Conservation (phyloP, 2,113 vertebrate genomes). For the Sander vitreus region DNA sequence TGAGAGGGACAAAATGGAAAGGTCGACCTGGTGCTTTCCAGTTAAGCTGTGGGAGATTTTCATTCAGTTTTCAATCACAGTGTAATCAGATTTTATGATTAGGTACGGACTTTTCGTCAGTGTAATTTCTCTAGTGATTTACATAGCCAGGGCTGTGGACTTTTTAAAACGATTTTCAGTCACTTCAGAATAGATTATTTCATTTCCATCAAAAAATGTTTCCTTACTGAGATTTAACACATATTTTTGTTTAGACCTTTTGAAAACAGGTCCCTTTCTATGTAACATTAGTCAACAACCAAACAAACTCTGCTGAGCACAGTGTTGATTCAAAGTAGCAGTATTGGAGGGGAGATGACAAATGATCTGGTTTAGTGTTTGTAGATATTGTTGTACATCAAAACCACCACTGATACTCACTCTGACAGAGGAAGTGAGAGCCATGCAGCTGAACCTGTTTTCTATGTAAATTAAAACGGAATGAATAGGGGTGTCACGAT, state of each 20-base stretch:
- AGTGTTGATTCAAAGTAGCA: not conserved
- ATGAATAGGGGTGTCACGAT: no score
- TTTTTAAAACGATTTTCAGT: conserved; percentile 30
- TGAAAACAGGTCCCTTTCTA: not conserved
- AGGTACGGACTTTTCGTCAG: conserved; percentile 64
- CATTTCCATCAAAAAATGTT: not conserved
- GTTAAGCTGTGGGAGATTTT: conserved; percentile 68
- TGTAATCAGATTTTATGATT: conserved; percentile 77
- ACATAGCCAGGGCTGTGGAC: conserved; percentile 21
- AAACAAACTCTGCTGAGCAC: not conserved
- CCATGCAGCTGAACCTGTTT: no score
- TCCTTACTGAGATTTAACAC: not conserved
- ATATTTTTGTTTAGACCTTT: not conserved
- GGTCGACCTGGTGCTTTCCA: conserved; percentile 62
- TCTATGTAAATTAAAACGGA: no score
- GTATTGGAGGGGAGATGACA: not conserved
- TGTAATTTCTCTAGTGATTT: conserved; percentile 71
- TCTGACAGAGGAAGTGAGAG: no score
- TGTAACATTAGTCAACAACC: not conserved
- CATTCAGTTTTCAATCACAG: conserved; percentile 73
- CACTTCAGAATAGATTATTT: conserved; percentile 32
- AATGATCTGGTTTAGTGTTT: conserved; percentile 16
- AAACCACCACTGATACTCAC: not conserved
- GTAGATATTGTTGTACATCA: not conserved
- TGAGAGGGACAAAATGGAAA: conserved; percentile 56